Percentiles rank a stretch among this genome's conserved stretches.
Conservation (phyloP, 2,797 vertebrate genomes). For the Cichlasoma orientale region DNA sequence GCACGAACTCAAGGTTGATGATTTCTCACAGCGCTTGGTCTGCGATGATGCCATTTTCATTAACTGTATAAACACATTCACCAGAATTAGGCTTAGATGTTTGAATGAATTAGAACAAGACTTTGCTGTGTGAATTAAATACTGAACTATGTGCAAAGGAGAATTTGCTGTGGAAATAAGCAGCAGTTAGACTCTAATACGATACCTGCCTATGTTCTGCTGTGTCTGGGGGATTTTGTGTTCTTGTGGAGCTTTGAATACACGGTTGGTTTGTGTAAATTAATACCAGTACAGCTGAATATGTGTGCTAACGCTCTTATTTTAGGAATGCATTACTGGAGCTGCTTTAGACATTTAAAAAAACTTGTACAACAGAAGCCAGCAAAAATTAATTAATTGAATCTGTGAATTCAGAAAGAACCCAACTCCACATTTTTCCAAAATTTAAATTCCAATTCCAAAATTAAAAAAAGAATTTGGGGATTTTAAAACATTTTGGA, state of each 20-base stretch:
- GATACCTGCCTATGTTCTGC: not conserved
- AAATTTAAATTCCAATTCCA: too few species aligned
- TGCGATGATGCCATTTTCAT: conserved; percentile 54
- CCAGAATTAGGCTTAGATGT: conserved; percentile 40
- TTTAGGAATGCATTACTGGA: not conserved
- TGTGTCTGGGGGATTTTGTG: not conserved
- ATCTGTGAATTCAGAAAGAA: too few species aligned
- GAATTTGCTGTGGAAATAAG: not conserved
- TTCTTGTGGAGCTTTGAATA: not conserved
- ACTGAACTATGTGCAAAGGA: not conserved
- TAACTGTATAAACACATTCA: conserved; percentile 56
- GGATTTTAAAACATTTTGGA: too few species aligned
- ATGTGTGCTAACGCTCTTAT: not conserved
- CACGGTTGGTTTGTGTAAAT: not conserved
- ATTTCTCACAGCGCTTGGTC: conserved; percentile 23
- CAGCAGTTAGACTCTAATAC: not conserved
- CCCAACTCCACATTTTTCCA: too few species aligned
- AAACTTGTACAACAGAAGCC: too few species aligned
- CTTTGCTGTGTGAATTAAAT: conserved; percentile 14
- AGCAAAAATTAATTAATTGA: too few species aligned
- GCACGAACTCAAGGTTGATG: conserved; percentile 27
- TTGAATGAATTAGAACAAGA: conserved; percentile 47
- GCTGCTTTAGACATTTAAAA: not conserved
- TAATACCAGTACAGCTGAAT: not conserved
- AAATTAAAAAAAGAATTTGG: too few species aligned